phyloP scores from a whole-genome alignment of 2,888 invertebrate genomes.

The Sialis lutaria region DNA sequence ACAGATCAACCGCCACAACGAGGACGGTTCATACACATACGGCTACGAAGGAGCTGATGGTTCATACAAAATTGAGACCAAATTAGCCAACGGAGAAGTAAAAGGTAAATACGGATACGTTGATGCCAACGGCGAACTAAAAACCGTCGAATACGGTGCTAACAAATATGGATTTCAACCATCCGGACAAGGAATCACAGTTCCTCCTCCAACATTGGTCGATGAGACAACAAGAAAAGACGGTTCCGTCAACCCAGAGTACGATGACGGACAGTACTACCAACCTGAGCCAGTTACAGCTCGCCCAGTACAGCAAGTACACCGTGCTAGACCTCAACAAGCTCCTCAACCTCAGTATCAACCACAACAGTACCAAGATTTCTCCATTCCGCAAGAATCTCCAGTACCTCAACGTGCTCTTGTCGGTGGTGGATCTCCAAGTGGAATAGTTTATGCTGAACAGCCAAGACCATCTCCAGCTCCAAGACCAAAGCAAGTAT shows the following conservation, averaged over 20 bases:
- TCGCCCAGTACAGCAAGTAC: slow-evolving; percentile 16
- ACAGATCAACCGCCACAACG: slow-evolving; percentile 79
- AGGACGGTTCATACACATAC: slow-evolving; percentile 81
- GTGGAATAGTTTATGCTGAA: slow-evolving; percentile 17
- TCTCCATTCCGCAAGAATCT: background rate
- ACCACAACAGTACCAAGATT: slow-evolving; percentile 13
- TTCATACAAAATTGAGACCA: slow-evolving; percentile 80
- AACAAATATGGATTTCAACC: slow-evolving; percentile 80
- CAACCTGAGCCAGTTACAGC: slow-evolving; percentile 14
- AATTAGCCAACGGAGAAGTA: slow-evolving; percentile 62
- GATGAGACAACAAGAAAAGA: slow-evolving; percentile 33
- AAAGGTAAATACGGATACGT: slow-evolving; percentile 84
- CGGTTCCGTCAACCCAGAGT: slow-evolving; percentile 22
- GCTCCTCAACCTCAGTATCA: slow-evolving; percentile 11
- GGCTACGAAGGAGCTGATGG: slow-evolving; percentile 81
- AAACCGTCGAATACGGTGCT: slow-evolving; percentile 77
- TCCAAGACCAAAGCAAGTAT: slow-evolving; percentile 15
- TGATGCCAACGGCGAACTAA: slow-evolving; percentile 63
- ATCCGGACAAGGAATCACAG: slow-evolving; percentile 71
- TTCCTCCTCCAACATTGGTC: slow-evolving; percentile 43
- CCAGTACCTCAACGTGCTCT: slow-evolving; percentile 17
- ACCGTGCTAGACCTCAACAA: slow-evolving; percentile 10
- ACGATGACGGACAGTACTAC: slow-evolving; percentile 22
- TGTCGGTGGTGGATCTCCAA: slow-evolving; percentile 16
- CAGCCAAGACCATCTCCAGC: slow-evolving; percentile 14